These are phyloP conservation scores for Heliconius melpomene DNA, from an alignment of 1,140 invertebrate species.

Conservation along the genomic window DNA sequence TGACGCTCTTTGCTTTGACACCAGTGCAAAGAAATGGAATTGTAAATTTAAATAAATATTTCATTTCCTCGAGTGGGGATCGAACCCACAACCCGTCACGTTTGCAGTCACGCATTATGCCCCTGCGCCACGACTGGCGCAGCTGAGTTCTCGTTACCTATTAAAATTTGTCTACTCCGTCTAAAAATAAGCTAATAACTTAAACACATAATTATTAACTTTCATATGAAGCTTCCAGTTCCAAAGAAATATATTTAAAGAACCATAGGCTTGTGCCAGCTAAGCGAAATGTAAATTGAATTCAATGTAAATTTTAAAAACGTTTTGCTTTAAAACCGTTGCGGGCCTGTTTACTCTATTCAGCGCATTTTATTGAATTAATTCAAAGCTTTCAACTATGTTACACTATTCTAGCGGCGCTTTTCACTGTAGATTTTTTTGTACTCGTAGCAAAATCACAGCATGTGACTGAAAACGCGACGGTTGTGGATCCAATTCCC, in stretches of 20 bases:
- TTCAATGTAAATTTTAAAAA: conserved; percentile 11
- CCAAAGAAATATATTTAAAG: not conserved
- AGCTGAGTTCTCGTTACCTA: not conserved
- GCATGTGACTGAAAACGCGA: not conserved
- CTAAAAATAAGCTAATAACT: not conserved
- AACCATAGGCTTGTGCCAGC: not conserved
- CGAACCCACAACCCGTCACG: too few relatives aligned
- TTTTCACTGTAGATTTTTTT: not conserved
- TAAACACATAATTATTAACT: not conserved
- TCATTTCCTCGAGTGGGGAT: too few relatives aligned
- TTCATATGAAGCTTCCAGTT: not conserved
- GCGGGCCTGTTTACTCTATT: conserved; percentile 3
- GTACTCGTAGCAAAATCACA: too few relatives aligned
- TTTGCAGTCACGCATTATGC: too few relatives aligned
- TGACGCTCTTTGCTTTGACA: too few relatives aligned
- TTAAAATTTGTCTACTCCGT: not conserved
- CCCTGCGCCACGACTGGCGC: too few relatives aligned
- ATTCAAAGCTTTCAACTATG: conserved; percentile 5
- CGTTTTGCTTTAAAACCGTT: not conserved
- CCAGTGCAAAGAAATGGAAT: too few relatives aligned
- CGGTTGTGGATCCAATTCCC: too few relatives aligned
- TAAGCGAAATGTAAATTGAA: conserved; percentile 4
- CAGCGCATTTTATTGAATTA: not conserved
- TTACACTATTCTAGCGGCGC: conserved; percentile 2
- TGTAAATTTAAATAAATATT: too few relatives aligned